Evolutionary conservation across 2,888 invertebrate species (phyloP).

Genomic region (Netelia melanura): DNA sequence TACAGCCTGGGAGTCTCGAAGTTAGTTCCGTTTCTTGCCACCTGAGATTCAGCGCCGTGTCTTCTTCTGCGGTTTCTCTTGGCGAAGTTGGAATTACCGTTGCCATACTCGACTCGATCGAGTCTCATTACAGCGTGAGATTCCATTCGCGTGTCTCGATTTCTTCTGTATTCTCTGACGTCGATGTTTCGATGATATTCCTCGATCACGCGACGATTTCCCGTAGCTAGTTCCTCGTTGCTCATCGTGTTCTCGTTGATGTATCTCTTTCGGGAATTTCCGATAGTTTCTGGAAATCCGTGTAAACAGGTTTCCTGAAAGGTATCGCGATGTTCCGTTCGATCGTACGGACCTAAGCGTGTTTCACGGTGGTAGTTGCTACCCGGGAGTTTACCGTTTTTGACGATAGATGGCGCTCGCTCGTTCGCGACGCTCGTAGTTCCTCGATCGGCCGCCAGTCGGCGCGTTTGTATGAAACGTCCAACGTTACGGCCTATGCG

Average conservation of each 20-base stretch:
- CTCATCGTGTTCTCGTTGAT: slow-evolving; percentile 70
- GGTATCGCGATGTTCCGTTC: slow-evolving; percentile 18
- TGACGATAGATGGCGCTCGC: not conserved
- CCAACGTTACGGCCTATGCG: slow-evolving; percentile 78
- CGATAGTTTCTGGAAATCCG: not conserved
- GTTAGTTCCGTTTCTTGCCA: not conserved
- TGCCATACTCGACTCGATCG: slow-evolving; percentile 50
- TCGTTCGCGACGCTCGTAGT: not conserved
- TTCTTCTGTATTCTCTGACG: slow-evolving; percentile 51
- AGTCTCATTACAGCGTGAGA: slow-evolving; percentile 58
- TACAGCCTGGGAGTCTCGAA: slow-evolving; percentile 71
- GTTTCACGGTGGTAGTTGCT: slow-evolving; percentile 28
- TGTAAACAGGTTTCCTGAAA: slow-evolving; percentile 32
- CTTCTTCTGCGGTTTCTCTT: slow-evolving; percentile 18
- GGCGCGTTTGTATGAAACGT: slow-evolving; percentile 77
- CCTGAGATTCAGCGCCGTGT: slow-evolving; percentile 29
- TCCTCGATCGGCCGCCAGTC: slow-evolving; percentile 50
- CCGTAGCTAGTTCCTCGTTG: slow-evolving; percentile 51
- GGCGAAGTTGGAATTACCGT: slow-evolving; percentile 7
- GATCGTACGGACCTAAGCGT: not conserved
- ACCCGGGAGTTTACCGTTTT: slow-evolving; percentile 37
- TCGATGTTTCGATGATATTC: slow-evolving; percentile 65
- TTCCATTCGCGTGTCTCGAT: slow-evolving; percentile 40
- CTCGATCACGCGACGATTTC: slow-evolving; percentile 43
- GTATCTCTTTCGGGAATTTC: not conserved